Percentiles rank a stretch among this genome's conserved stretches.
These are phyloP conservation scores for Tenrec ecaudatus DNA, from an alignment of 2,113 vertebrate genomes.

Conservation along the genomic window DNA sequence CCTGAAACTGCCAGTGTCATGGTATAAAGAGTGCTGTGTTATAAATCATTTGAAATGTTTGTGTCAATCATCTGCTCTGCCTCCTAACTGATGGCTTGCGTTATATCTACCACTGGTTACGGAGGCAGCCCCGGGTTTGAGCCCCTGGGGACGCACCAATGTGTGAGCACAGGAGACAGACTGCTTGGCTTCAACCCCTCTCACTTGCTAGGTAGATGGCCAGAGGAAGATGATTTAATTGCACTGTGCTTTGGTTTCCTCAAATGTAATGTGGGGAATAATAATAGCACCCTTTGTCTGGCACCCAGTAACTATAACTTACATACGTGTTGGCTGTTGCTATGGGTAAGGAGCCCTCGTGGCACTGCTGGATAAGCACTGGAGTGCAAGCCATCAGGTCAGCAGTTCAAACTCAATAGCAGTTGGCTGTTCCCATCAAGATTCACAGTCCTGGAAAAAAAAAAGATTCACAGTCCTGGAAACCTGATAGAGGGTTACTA, in stretches of 20 bases:
- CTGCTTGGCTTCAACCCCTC: background rate
- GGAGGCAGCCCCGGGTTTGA: background rate
- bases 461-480: too few relatives aligned
- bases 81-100: background rate
- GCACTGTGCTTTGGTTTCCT: conserved; percentile 17
- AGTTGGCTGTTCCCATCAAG: too few relatives aligned
- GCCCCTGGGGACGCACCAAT: background rate
- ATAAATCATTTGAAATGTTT: conserved; percentile 3
- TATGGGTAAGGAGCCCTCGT: background rate
- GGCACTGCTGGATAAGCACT: too few relatives aligned
- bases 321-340: conserved; percentile 35
- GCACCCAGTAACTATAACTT: background rate
- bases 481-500: too few relatives aligned
- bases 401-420: too few relatives aligned
- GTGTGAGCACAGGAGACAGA: background rate
- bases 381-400: too few relatives aligned
- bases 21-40: background rate
- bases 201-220: background rate
- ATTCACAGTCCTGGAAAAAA: too few relatives aligned
- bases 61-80: background rate
- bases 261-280: conserved; percentile 5
- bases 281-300: background rate
- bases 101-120: background rate
- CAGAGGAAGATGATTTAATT: background rate
- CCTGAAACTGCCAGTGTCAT: background rate